Base-by-base conservation (phyloP, 1,140 invertebrate species). In the Orius laevigatus region DNA sequence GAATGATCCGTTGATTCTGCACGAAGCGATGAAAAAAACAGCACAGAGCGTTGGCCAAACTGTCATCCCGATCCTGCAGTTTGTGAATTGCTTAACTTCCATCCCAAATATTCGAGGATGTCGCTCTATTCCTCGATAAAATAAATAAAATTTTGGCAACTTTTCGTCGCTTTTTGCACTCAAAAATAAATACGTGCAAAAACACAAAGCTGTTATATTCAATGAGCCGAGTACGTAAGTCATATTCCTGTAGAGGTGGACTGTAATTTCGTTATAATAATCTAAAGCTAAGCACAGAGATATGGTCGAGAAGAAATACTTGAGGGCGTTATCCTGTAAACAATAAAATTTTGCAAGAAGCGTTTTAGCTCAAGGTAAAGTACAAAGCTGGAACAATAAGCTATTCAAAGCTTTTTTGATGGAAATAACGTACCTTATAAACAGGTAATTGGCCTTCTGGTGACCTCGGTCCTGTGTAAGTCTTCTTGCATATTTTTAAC, bases 71-170 rank as follows among this genome's bases (percentile, higher is more conserved):
- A 76, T 67, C n/a, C 74, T 59, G 52, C 65, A 66, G 48, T 64
- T 66, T 14, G 65, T 66, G 36, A 64, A 53, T 54, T 68, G 64
- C 44, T 71, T 71, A 3, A 68, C 60, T 52, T 70, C 66, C 2
- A 70, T 61, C 9, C 63, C 65, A 2, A 64, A 53, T 0, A 75
- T 55, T 15, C 66, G 55, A 1, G 73, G 72, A 58, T 75, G 74
- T 0, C 74, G 56, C 58, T 75, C 71, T 39, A 70, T 70, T 1
- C 73, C 73, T 55, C 71, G 66, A 60, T 73, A 75, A 57, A 71
- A 75, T 51, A 74, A 69, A 57, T 70, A 72, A 10, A 69, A 47
- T 4, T 69, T 38, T 15, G 55, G 68, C 58, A 51, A 53, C 20
- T 55, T 56, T 46, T 55, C 36, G 3, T 55, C 50, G 20, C 56